Base-by-base conservation (phyloP, 1,140 invertebrate genomes). In the Drosophila teissieri region DNA sequence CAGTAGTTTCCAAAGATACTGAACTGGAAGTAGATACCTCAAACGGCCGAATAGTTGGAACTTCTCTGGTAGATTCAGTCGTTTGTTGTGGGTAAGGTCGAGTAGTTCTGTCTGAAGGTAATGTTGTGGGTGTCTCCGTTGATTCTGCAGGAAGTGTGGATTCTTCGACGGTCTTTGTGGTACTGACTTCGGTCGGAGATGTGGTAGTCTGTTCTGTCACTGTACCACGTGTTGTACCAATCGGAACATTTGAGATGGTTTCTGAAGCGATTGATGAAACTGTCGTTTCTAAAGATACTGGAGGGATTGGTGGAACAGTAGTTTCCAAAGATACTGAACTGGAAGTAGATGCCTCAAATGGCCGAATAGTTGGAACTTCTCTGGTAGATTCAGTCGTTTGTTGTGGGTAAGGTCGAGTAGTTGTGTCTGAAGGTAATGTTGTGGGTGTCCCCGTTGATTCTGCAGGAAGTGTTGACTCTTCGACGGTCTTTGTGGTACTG, bases 311-410 rank as follows among this genome's bases (percentile, higher is more conserved):
- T 0, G 27, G 19, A 22, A 19, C 3, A 2, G 11, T 37, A 8
- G n/a, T n/a, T 10, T 46, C n/a, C 7, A 24, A 14, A 2, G 19
- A 7, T 22, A 1, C 22, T 27, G 54, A 14, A 17, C 27, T 17
- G 8, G 31, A 27, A 49, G 48, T 34, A 4, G 48, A 49, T 4
- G 8, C 11, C 1, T 49, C 27, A 15, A 34, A 2, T 3, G n/a
- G 31, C 2, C 2, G 5, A 1, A 0, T 46, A 1, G 63, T 62
- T 19, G 62, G 24, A 12, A 40, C 12, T 42, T 34, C 39, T 15
- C 15, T 63, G 2, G 17, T 4, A 57, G 19, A 34, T 22, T 40
- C 56, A 10, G 57, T 67, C 42, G 56, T 57, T 58, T 58, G 55
- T 34, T 58, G 17, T 58, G 17, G 1, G 22, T 46, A 10, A 48